Conservation (phyloP, 2,888 invertebrate genomes). For the Melinopterus prodromus region DNA sequence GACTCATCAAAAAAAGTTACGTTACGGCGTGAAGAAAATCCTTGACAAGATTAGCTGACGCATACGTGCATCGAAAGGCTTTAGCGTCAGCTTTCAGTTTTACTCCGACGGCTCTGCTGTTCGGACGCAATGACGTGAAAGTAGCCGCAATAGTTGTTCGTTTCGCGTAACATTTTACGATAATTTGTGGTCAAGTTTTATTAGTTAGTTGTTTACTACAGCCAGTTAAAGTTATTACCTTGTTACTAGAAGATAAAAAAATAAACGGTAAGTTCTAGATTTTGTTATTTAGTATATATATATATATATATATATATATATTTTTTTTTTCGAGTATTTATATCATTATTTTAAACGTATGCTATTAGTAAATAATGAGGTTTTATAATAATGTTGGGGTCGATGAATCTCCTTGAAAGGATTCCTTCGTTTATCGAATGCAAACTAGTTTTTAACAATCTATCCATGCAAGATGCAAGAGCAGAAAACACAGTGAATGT, state of each 20-base stretch:
- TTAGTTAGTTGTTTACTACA: background rate
- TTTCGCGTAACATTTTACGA: background rate
- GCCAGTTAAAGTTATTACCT: background rate
- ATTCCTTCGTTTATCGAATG: no score
- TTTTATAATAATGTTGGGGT: background rate
- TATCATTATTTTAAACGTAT: background rate
- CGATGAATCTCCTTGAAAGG: background rate
- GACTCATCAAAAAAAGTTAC: background rate
- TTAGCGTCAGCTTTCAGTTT: background rate
- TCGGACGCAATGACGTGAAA: background rate
- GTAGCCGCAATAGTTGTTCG: background rate
- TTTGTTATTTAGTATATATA: background rate
- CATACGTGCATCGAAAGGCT: background rate
- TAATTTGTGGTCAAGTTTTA: background rate
- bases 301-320: no score
- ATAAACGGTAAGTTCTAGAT: background rate
- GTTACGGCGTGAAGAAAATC: background rate
- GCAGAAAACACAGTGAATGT: background rate
- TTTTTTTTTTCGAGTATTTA: background rate
- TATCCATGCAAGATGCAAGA: background rate
- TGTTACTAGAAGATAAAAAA: background rate
- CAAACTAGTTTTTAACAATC: background rate
- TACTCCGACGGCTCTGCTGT: background rate
- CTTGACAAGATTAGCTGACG: background rate
- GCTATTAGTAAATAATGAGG: background rate